These are phyloP conservation scores for Calliopsis andreniformis DNA, from an alignment of 1,140 invertebrate species.

Conservation along the genomic window DNA sequence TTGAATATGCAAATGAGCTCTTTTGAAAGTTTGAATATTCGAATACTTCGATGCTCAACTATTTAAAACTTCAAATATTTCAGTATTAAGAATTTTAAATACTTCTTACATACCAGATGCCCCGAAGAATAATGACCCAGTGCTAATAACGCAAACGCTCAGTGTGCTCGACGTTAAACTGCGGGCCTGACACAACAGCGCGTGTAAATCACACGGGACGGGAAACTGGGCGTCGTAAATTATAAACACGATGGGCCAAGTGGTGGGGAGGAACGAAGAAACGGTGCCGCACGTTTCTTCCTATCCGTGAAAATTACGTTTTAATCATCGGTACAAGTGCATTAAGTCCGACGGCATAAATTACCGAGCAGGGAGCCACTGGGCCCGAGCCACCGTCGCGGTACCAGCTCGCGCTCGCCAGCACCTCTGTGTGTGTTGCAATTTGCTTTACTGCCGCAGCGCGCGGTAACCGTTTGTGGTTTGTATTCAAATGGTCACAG, in stretches of 20 bases:
- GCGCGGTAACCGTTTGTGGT: constrained; percentile 46
- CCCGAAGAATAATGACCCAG: too few relatives aligned
- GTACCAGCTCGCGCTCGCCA: not conserved
- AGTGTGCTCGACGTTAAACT: not conserved
- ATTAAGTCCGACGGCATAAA: constrained; percentile 57
- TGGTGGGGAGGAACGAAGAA: constrained; percentile 40
- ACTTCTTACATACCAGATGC: too few relatives aligned
- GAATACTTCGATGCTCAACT: too few relatives aligned
- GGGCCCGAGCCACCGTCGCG: not conserved
- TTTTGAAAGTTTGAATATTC: too few relatives aligned
- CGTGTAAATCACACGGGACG: constrained; percentile 11
- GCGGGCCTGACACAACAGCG: too few relatives aligned
- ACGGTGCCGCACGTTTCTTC: constrained; percentile 31
- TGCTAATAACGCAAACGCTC: not conserved
- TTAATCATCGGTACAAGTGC: constrained; percentile 57
- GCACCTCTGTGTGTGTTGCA: constrained; percentile 41
- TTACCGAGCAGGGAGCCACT: constrained; percentile 32
- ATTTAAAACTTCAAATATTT: too few relatives aligned
- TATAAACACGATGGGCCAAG: constrained; percentile 6
- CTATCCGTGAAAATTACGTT: constrained; percentile 60
- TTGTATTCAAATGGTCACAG: constrained; percentile 54
- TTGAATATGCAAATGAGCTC: too few relatives aligned
- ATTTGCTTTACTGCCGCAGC: constrained; percentile 51
- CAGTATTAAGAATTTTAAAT: too few relatives aligned
- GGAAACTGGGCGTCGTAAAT: constrained; percentile 37